Evolutionary conservation across 2,888 invertebrate species (phyloP), one percentile per base, ranked within the genome.

Genomic region (Rhagium mordax): DNA sequence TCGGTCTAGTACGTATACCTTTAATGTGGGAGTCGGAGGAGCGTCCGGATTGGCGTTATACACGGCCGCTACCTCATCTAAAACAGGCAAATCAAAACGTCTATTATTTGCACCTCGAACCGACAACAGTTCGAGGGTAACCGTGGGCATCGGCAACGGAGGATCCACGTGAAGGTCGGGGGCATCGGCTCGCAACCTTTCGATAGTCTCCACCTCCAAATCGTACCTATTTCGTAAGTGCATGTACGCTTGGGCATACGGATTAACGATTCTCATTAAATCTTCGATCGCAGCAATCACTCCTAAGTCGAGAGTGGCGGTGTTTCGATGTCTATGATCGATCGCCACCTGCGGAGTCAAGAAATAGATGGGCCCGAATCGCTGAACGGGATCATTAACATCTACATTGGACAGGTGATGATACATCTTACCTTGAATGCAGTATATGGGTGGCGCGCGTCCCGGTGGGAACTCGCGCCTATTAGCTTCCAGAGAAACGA

Each of bases 311-410:
- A 57, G 13, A 0, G 18, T 16, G 8, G 2, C 3, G 5, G 4
- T 18, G 5, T 60, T 60, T 0, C 5, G 60, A 7, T 5, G 3
- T 5, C 60, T 29, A 0, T 60, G 27, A 3, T 7, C 2, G 15
- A 57, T 2, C 13, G 57, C 57, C 5, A 27, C 27, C 2, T 24
- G 8, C 4, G 57, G 57, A 3, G 57, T 27, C 15, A 57, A 15
- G n/a, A 57, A 57, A 18, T 61, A 61, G 6, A 61, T 21, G 0
- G 47, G 61, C 2, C 61, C 61, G n/a, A 8, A 61, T 2, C 61
- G 61, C 20, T 61, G 61, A 10, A 20, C 3, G n/a, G 18, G 18
- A 0, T 20, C 15, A 10, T 61, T 47, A 7, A 61, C 15, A 15
- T 61, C 47, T 13, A 61, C 7, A 18, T 61, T 1, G 0, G 47